Conservation (phyloP, 2,113 vertebrate species). For the Aegithalos caudatus region DNA sequence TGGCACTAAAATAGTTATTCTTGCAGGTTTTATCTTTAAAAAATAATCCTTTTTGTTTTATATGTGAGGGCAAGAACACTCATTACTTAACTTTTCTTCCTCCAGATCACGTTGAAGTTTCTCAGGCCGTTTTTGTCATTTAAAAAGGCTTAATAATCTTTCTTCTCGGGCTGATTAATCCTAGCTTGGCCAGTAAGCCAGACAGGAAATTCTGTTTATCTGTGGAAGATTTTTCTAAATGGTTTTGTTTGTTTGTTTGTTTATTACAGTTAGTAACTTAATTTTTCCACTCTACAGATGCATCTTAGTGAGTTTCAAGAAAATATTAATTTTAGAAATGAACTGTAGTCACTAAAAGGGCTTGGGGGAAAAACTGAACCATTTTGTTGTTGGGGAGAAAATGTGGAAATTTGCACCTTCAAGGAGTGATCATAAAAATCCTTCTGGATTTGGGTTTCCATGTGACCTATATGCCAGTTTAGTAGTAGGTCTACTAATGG, state of each 20-base stretch:
- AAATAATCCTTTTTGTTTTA: neutral
- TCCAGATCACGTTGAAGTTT: neutral
- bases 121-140: neutral
- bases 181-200: neutral
- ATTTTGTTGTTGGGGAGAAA: neutral
- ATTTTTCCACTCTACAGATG: neutral
- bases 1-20: neutral
- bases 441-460: neutral
- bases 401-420: neutral
- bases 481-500: neutral
- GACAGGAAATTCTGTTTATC: neutral
- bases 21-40: neutral
- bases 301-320: neutral
- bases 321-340: neutral
- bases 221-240: neutral
- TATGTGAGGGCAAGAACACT: neutral
- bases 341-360: neutral
- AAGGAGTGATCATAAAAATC: neutral
- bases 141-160: neutral
- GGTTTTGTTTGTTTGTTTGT: neutral
- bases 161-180: neutral
- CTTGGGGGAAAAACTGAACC: accelerated
- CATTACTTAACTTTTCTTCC: neutral
- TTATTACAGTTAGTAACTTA: neutral
- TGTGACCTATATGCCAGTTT: neutral